Percentiles rank a stretch among this genome's conserved stretches.
phyloP scores from a whole-genome alignment of 2,888 invertebrate species.

The Thymelicus lineola region DNA sequence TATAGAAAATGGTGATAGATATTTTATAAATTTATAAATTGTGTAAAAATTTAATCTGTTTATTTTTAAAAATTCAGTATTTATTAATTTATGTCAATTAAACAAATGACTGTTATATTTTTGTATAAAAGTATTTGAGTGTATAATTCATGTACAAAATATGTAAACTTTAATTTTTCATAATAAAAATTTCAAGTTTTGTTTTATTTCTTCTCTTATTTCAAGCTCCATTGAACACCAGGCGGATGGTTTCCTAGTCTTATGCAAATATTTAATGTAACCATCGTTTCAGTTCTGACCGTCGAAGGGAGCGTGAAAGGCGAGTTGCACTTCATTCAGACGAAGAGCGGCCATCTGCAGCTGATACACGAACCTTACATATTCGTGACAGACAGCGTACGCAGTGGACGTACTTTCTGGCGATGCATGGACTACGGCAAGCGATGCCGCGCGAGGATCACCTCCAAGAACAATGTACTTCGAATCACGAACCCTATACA shows the following conservation, averaged over 20 bases:
- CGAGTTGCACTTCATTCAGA: conserved; percentile 79
- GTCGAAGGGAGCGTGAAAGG: conserved; percentile 65
- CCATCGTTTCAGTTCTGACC: conserved; percentile 25
- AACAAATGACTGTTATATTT: too few relatives aligned
- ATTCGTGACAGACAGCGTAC: conserved; percentile 80
- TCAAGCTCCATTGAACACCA: neutral
- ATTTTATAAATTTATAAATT: too few relatives aligned
- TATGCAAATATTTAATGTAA: conserved; percentile 18
- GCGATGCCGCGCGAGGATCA: conserved; percentile 79
- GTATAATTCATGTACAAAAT: too few relatives aligned
- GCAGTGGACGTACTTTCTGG: conserved; percentile 81
- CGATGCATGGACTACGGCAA: conserved; percentile 81
- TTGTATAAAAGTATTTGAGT: too few relatives aligned
- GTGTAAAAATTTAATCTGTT: too few relatives aligned
- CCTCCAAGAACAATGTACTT: conserved; percentile 77
- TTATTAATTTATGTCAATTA: too few relatives aligned
- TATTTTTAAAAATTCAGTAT: too few relatives aligned
- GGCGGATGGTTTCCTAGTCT: neutral
- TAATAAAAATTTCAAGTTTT: neutral
- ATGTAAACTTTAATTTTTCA: too few relatives aligned
- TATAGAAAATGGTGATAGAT: too few relatives aligned
- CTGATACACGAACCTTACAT: conserved; percentile 79
- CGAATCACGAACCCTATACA: conserved; percentile 78
- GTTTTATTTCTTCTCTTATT: neutral
- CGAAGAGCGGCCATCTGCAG: conserved; percentile 79